These are phyloP conservation scores for Lepisosteus oculatus DNA, from an alignment of 2,113 vertebrate genomes.

Conservation along the genomic window DNA sequence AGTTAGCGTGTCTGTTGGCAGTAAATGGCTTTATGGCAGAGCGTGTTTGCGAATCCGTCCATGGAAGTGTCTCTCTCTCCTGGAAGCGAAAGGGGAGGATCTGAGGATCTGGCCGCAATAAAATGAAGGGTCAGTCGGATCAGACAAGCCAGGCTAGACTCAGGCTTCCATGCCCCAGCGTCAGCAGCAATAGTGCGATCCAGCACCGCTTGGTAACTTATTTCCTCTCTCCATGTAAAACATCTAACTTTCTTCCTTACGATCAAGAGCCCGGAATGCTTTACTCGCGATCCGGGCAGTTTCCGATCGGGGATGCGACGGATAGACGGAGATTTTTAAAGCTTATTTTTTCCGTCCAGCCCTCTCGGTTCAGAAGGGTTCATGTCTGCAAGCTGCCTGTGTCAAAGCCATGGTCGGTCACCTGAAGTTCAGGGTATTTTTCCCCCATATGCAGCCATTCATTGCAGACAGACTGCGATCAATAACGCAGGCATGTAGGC, in stretches of 20 bases:
- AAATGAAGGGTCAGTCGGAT: conserved; percentile 88
- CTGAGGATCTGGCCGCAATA: conserved; percentile 81
- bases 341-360: conserved; percentile 43
- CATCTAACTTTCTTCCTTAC: conserved; percentile 73
- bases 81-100: conserved; percentile 68
- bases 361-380: conserved; percentile 61
- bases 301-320: conserved; percentile 31
- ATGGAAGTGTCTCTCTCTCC: conserved; percentile 49
- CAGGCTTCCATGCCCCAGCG: conserved; percentile 65
- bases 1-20: conserved; percentile 57
- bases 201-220: conserved; percentile 57
- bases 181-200: conserved; percentile 67
- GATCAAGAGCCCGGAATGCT: conserved; percentile 44
- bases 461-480: conserved; percentile 79
- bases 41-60: conserved; percentile 66
- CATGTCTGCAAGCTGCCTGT: conserved; percentile 65
- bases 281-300: conserved; percentile 37
- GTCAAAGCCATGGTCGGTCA: conserved; percentile 88
- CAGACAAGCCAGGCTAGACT: conserved; percentile 71
- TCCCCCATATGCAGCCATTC: conserved; percentile 66
- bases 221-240: conserved; percentile 57
- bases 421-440: conserved; percentile 90
- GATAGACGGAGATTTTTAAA: conserved; percentile 47
- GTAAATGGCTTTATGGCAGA: conserved; percentile 45
- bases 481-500: conserved; percentile 59